A percentile compares a stretch with the other conserved stretches of the same genome.
phyloP scores from a whole-genome alignment of 2,888 invertebrate genomes.

The Sarcophaga subvicina region DNA sequence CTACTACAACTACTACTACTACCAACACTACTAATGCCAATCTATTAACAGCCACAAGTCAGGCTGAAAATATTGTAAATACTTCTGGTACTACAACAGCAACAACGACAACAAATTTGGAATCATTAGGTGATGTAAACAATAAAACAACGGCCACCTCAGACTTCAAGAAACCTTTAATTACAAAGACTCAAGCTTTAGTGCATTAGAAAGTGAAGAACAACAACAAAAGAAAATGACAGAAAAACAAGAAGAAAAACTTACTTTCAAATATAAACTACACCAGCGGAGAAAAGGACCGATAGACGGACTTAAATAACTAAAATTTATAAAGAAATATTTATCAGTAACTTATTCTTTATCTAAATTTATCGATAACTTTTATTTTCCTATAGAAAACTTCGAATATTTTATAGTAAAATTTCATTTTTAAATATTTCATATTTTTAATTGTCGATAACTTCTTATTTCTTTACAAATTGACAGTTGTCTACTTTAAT shows the following conservation, averaged over 20 bases:
- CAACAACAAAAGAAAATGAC: neutral
- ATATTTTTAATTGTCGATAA: no score
- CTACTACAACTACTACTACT: neutral
- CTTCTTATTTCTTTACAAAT: no score
- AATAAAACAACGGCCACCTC: neutral
- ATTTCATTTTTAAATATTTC: no score
- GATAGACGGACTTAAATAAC: no score
- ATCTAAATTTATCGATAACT: no score
- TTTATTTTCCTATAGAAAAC: no score
- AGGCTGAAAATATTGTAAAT: conserved; percentile 57
- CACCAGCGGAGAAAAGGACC: no score
- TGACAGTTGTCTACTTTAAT: no score
- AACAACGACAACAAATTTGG: neutral
- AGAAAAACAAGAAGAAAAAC: neutral
- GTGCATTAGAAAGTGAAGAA: conserved; percentile 50
- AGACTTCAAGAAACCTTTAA: conserved; percentile 55
- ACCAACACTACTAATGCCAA: conserved; percentile 12
- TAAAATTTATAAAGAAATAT: no score
- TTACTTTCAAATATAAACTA: neutral
- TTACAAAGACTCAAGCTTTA: conserved; percentile 57
- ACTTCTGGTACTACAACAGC: conserved; percentile 23
- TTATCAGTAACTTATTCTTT: no score
- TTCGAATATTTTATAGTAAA: no score
- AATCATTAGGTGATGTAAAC: neutral
- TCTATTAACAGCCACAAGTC: conserved; percentile 29